Evolutionary conservation across 2,797 vertebrate species (phyloP).

Genomic region (Chrysocyon brachyurus): DNA sequence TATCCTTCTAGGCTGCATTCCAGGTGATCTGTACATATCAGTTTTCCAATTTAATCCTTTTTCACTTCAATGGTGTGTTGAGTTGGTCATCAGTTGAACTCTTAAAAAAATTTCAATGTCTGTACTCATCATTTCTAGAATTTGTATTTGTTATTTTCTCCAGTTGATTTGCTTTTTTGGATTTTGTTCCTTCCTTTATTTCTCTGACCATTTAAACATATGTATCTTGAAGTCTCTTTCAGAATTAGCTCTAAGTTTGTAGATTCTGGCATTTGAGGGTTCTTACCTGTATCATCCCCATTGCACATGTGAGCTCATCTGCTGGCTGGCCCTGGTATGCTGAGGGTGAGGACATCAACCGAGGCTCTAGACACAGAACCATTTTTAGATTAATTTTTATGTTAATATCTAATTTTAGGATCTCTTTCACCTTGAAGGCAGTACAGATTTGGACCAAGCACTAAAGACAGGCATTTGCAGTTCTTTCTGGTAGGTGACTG

Average conservation of each 20-base stretch:
- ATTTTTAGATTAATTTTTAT: background rate
- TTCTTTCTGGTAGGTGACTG: background rate
- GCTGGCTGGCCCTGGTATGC: background rate
- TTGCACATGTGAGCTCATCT: rapidly evolving
- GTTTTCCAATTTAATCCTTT: slow-evolving; percentile 23
- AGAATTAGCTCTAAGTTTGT: background rate
- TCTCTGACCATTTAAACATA: background rate
- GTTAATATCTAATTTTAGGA: background rate
- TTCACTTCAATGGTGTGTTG: background rate
- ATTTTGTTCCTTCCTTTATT: background rate
- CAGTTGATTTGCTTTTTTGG: slow-evolving; percentile 6
- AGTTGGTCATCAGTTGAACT: background rate
- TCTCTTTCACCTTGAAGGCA: background rate
- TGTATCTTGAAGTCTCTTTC: background rate
- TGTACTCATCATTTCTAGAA: slow-evolving; percentile 23
- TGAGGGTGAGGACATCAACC: too few species aligned
- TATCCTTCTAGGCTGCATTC: background rate
- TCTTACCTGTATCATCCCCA: background rate
- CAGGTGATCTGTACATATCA: background rate
- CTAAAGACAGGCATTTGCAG: background rate
- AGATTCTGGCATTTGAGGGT: background rate
- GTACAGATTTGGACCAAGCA: background rate
- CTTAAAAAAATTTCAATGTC: background rate
- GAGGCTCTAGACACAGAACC: background rate
- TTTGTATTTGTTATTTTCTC: background rate